These are phyloP conservation scores for Pocota personata DNA, from an alignment of 2,888 invertebrate species.

Conservation along the genomic window DNA sequence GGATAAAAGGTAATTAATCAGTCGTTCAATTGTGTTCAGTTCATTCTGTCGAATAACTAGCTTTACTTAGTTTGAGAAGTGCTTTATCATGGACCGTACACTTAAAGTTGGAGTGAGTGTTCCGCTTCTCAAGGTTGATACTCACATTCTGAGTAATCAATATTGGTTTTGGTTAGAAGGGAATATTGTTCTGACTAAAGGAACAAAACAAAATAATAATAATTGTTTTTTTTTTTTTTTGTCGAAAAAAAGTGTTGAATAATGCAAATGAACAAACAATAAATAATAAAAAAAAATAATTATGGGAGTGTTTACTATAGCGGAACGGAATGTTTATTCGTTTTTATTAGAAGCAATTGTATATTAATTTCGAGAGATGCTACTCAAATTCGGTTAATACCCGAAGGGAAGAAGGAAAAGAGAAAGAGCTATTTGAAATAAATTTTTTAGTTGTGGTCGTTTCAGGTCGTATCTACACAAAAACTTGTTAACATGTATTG, in stretches of 20 bases:
- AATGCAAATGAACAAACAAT: neutral
- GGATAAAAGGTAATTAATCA: slow-evolving; percentile 50
- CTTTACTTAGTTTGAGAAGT: slow-evolving; percentile 4
- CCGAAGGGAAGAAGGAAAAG: neutral
- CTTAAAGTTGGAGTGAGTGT: slow-evolving; percentile 5
- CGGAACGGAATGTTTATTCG: neutral
- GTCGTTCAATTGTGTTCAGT: slow-evolving; percentile 35
- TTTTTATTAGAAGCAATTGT: neutral
- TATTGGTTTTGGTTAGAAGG: slow-evolving; percentile 4
- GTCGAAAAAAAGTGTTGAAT: neutral
- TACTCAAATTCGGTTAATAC: neutral
- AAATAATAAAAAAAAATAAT: neutral
- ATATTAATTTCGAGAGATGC: neutral
- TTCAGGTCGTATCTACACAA: too few species aligned
- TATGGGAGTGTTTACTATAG: neutral
- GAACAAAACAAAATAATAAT: slow-evolving; percentile 1
- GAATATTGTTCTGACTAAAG: neutral
- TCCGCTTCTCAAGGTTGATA: slow-evolving; percentile 24
- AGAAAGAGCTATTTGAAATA: neutral
- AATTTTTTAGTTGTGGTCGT: neutral
- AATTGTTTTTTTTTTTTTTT: neutral
- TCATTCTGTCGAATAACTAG: slow-evolving; percentile 31
- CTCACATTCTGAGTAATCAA: neutral
- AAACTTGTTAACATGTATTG: too few species aligned
- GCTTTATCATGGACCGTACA: slow-evolving; percentile 13